Percentiles rank a stretch among this genome's conserved stretches.
phyloP scores from a whole-genome alignment of 2,888 invertebrate genomes.

The Drosophila hawaiiensis region DNA sequence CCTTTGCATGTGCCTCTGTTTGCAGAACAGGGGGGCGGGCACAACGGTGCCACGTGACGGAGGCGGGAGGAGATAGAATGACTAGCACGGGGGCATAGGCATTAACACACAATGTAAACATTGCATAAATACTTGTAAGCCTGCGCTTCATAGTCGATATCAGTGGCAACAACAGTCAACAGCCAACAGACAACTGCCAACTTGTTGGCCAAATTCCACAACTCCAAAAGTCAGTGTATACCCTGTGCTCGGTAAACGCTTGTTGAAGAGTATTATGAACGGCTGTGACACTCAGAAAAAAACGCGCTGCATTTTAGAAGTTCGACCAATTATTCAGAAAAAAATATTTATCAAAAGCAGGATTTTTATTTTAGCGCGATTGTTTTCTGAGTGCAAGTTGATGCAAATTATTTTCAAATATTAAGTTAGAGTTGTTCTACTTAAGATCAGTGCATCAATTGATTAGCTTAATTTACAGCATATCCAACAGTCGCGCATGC shows the following conservation, averaged over 20 bases:
- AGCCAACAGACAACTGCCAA: constrained; percentile 22
- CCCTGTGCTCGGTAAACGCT: neutral
- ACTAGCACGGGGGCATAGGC: constrained; percentile 34
- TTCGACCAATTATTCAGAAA: neutral
- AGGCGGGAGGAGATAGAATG: neutral
- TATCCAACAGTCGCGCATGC: neutral
- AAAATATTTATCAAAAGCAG: neutral
- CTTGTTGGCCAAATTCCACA: constrained; percentile 51
- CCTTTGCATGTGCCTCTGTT: constrained; percentile 75
- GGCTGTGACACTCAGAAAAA: neutral
- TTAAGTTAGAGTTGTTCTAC: neutral
- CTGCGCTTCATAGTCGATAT: constrained; percentile 22
- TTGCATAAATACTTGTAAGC: constrained; percentile 70
- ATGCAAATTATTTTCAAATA: neutral
- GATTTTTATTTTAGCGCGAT: neutral
- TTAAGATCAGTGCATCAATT: neutral
- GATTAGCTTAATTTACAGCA: neutral
- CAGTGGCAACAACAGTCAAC: constrained; percentile 17
- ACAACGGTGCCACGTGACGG: neutral
- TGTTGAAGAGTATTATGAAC: neutral
- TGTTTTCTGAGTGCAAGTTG: neutral
- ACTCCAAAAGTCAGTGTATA: constrained; percentile 2
- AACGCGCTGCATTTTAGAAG: neutral
- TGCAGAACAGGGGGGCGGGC: constrained; percentile 33
- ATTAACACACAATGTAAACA: constrained; percentile 76